A percentile compares a stretch with the other conserved stretches of the same genome.
Conservation (phyloP, 1,140 invertebrate species). For the Ostrea denselamellosa region DNA sequence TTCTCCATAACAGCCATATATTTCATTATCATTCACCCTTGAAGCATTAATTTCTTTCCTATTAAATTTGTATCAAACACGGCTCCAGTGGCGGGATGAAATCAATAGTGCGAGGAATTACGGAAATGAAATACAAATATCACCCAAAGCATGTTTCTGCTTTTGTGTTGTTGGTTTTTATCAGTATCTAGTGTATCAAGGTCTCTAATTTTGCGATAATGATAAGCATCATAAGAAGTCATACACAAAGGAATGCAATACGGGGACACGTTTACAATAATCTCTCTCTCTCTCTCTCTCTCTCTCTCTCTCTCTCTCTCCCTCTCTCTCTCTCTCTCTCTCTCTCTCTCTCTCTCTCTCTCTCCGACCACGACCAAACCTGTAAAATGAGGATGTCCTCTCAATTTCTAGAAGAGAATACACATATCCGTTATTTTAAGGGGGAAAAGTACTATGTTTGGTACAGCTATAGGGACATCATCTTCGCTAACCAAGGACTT, state of each 20-base stretch:
- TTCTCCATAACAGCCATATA: neutral
- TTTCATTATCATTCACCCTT: slow-evolving; percentile 15
- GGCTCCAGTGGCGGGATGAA: neutral
- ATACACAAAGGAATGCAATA: neutral
- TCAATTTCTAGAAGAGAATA: too few relatives aligned
- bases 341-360: too few relatives aligned
- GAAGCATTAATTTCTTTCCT: slow-evolving; percentile 27
- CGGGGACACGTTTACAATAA: neutral
- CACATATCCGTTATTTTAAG: too few relatives aligned
- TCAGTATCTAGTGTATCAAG: neutral
- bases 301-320: too few relatives aligned
- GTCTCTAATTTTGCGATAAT: neutral
- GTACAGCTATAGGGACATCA: too few relatives aligned
- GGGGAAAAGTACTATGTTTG: too few relatives aligned
- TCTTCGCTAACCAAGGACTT: too few relatives aligned
- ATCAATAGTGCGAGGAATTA: neutral
- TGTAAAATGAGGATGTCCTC: too few relatives aligned
- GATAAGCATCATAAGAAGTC: neutral
- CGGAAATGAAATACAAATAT: slow-evolving; percentile 34
- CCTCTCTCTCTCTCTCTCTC: too few relatives aligned
- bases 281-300: too few relatives aligned
- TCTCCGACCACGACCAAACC: too few relatives aligned
- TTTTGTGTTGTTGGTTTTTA: neutral
- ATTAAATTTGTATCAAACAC: neutral
- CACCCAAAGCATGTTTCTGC: neutral